phyloP scores from a whole-genome alignment of 2,888 invertebrate species.

The Strigamia transsilvanica region DNA sequence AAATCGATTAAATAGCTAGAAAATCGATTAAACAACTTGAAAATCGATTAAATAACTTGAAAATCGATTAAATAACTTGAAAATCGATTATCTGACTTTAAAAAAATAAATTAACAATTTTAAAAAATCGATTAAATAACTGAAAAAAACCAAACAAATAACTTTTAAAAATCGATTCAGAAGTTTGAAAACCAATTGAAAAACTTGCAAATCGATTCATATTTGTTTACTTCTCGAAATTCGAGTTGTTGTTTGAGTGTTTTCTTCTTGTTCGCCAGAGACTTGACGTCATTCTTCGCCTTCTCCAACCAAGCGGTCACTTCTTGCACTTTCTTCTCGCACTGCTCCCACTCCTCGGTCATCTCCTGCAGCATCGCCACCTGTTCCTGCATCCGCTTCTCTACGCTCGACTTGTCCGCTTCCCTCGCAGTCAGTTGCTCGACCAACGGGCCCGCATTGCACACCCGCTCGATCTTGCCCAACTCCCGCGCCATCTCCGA shows the following conservation, averaged over 20 bases:
- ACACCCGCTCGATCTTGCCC: slow-evolving; percentile 82
- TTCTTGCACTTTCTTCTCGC: slow-evolving; percentile 91
- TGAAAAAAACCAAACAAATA: too few relatives aligned
- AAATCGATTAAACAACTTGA: too few relatives aligned
- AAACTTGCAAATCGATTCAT: too few relatives aligned
- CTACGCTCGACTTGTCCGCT: slow-evolving; percentile 83
- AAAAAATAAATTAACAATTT: too few relatives aligned
- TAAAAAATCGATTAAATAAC: too few relatives aligned
- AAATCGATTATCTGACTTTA: too few relatives aligned
- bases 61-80: too few relatives aligned
- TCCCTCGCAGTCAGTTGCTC: slow-evolving; percentile 86
- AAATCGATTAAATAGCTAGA: too few relatives aligned
- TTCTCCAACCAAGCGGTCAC: slow-evolving; percentile 89
- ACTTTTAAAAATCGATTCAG: too few relatives aligned
- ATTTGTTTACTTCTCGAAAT: slow-evolving; percentile 71
- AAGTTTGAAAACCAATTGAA: too few relatives aligned
- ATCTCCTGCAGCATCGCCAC: slow-evolving; percentile 89
- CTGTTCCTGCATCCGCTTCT: slow-evolving; percentile 83
- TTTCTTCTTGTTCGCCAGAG: slow-evolving; percentile 84
- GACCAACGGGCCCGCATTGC: slow-evolving; percentile 84
- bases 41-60: too few relatives aligned
- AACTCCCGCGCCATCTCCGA: slow-evolving; percentile 90
- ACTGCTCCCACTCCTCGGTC: slow-evolving; percentile 95
- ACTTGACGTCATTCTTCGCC: slow-evolving; percentile 77
- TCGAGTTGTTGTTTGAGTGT: slow-evolving; percentile 87